Conservation (phyloP, 2,113 vertebrate species). For the Aix galericulata region DNA sequence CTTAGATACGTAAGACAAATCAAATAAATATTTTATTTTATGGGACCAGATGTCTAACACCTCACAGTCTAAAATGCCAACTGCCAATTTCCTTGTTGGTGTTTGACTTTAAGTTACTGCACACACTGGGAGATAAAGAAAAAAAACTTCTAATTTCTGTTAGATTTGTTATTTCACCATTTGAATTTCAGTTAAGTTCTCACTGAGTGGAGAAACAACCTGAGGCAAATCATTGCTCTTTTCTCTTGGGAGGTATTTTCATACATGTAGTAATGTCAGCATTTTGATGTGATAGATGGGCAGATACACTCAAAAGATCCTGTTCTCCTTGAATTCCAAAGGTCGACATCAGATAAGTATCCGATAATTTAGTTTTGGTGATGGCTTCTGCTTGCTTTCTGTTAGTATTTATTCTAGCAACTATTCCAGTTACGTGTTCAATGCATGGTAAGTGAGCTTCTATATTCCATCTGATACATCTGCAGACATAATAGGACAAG, state of each 20-base stretch:
- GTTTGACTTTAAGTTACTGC: slow-evolving; percentile 34
- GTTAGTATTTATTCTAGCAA: background rate
- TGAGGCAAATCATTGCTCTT: background rate
- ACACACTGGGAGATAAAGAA: slow-evolving; percentile 16
- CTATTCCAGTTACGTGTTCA: background rate
- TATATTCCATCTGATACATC: background rate
- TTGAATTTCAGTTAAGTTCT: slow-evolving; percentile 1
- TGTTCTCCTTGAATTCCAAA: background rate
- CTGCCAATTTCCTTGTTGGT: slow-evolving; percentile 61
- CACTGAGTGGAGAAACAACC: background rate
- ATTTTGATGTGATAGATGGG: background rate
- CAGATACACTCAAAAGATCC: background rate
- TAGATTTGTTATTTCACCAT: background rate
- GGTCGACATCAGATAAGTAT: background rate
- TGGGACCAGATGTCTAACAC: slow-evolving; percentile 47
- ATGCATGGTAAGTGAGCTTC: background rate
- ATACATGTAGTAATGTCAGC: background rate
- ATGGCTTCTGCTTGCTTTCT: background rate
- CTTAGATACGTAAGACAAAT: background rate
- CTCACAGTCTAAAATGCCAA: slow-evolving; percentile 41
- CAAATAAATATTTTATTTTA: slow-evolving; percentile 67
- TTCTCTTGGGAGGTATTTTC: background rate
- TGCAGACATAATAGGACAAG: background rate
- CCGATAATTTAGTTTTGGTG: background rate
- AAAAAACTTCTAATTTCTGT: slow-evolving; percentile 53